phyloP scores from a whole-genome alignment of 2,888 invertebrate species.

The Tenthredo livida region DNA sequence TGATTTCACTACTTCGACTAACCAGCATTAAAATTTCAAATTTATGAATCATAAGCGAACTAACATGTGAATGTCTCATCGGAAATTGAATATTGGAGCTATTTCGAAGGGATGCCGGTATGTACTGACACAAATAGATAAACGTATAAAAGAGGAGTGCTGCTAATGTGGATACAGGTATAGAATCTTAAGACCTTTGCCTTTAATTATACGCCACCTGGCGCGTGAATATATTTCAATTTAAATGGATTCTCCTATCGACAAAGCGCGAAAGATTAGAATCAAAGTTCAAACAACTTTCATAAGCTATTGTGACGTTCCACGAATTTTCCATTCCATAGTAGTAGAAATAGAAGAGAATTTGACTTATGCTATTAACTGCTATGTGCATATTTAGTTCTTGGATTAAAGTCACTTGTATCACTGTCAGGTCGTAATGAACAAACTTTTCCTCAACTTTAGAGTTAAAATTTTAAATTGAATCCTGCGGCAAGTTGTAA shows the following conservation, averaged over 20 bases:
- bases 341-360: not conserved
- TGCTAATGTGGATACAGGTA: not conserved
- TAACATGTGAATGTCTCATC: not conserved
- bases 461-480: not conserved
- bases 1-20: not conserved
- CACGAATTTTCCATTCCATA: not conserved
- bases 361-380: not conserved
- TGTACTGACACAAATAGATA: not conserved
- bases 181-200: constrained; percentile 6
- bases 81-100: not conserved
- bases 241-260: not conserved
- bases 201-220: not conserved
- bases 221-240: not conserved
- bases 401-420: not conserved
- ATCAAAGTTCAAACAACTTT: constrained; percentile 50
- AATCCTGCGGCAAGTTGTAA: not conserved
- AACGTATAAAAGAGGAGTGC: not conserved
- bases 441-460: not conserved
- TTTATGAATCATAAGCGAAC: not conserved
- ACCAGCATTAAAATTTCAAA: not conserved
- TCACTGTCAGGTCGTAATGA: not conserved
- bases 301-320: constrained; percentile 22
- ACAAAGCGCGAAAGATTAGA: not conserved
- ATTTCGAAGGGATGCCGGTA: not conserved
- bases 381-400: not conserved